Conservation (phyloP, 2,113 vertebrate species). For the Heloderma charlesbogerti region DNA sequence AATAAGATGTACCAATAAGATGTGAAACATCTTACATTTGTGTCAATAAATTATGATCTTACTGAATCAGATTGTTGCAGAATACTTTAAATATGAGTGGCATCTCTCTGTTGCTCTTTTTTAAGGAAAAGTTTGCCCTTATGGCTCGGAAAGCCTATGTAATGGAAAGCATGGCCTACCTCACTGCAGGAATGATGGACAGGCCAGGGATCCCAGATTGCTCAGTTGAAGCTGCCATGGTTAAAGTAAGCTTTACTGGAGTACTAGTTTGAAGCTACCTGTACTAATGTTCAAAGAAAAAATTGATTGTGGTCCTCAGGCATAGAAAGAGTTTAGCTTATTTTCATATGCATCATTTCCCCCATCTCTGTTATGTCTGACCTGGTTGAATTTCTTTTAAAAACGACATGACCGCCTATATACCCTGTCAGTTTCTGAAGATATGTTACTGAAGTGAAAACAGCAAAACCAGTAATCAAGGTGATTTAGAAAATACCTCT, state of each 20-base stretch:
- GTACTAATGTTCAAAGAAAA: background rate
- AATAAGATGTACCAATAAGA: background rate
- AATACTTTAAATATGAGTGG: background rate
- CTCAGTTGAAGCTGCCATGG: conserved; percentile 94
- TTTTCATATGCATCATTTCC: rapidly evolving
- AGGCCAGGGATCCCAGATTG: conserved; percentile 91
- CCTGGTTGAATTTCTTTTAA: background rate
- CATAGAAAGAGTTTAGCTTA: background rate
- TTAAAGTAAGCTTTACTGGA: conserved; percentile 82
- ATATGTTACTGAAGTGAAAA: background rate
- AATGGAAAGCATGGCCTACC: conserved; percentile 99
- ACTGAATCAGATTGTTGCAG: background rate
- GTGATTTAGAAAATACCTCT: background rate
- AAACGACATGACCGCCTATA: background rate
- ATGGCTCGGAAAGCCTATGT: conserved; percentile 91
- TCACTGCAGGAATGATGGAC: conserved; percentile 97
- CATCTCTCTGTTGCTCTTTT: background rate
- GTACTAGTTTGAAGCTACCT: background rate
- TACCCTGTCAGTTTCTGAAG: background rate
- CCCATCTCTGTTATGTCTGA: background rate
- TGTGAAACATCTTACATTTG: background rate
- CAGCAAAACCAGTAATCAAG: background rate
- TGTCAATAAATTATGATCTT: background rate
- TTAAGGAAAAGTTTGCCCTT: conserved; percentile 93
- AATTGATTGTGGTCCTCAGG: rapidly evolving